phyloP scores from a whole-genome alignment of 1,140 invertebrate genomes.

The Plectrocnemia conspersa region DNA sequence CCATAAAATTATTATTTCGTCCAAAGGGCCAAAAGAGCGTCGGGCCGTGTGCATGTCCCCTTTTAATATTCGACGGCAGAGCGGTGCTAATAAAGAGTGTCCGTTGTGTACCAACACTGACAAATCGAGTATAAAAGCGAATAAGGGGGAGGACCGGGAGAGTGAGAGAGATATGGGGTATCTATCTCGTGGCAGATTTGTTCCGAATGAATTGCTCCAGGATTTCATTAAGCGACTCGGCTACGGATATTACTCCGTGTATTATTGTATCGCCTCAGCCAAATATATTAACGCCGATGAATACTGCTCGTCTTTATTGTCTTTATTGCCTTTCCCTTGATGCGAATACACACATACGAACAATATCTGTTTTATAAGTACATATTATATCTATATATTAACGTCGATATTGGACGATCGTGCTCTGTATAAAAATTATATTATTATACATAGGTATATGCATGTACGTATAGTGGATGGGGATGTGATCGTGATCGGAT shows the following conservation, averaged over 20 bases:
- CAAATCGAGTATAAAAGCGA: constrained; percentile 9
- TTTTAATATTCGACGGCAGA: constrained; percentile 12
- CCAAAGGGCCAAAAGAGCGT: too few species aligned
- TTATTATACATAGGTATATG: too few species aligned
- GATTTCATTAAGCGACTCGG: constrained; percentile 28
- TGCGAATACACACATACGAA: not conserved
- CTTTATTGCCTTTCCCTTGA: constrained; percentile 12
- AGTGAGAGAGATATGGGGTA: constrained; percentile 1
- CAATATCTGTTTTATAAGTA: too few species aligned
- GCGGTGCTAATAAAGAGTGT: constrained; percentile 20
- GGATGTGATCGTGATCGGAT: not conserved
- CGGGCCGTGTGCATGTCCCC: too few species aligned
- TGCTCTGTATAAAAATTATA: too few species aligned
- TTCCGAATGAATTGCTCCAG: constrained; percentile 28
- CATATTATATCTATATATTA: too few species aligned
- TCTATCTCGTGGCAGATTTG: constrained; percentile 23
- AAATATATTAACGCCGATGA: constrained; percentile 19
- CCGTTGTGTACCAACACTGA: constrained; percentile 20
- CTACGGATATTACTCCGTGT: constrained; percentile 26
- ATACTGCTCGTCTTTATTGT: constrained; percentile 22
- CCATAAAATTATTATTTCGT: too few species aligned
- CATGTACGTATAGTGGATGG: constrained; percentile 1
- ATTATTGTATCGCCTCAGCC: constrained; percentile 27
- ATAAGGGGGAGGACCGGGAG: not conserved
- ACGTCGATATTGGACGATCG: too few species aligned